These are phyloP conservation scores for Ophthalmolycus amberensis DNA, from an alignment of 2,113 vertebrate species.

Conservation along the genomic window DNA sequence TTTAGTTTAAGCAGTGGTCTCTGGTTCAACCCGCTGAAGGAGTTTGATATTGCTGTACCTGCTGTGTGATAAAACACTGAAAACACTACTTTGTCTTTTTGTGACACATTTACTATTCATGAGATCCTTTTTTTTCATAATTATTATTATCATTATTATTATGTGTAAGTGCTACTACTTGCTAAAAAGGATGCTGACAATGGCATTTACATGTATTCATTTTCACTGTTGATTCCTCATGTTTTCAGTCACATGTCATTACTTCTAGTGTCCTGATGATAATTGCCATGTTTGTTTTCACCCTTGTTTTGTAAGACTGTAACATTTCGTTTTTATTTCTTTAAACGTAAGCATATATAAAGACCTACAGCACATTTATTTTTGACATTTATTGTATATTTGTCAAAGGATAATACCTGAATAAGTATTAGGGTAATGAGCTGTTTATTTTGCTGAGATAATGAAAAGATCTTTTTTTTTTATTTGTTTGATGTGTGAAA, in stretches of 20 bases:
- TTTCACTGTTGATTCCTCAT: slow-evolving; percentile 23
- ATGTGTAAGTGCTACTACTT: slow-evolving; percentile 54
- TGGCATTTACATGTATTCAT: slow-evolving; percentile 40
- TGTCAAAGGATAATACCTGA: slow-evolving; percentile 64
- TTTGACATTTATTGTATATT: slow-evolving; percentile 60
- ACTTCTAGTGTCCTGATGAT: slow-evolving; percentile 59
- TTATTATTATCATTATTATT: slow-evolving; percentile 50
- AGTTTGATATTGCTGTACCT: slow-evolving; percentile 75
- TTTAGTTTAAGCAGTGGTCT: slow-evolving; percentile 76
- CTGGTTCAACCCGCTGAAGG: slow-evolving; percentile 64
- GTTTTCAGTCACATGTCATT: slow-evolving; percentile 54
- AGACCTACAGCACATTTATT: slow-evolving; percentile 56
- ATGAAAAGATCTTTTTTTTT: slow-evolving; percentile 63
- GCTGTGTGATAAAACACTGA: slow-evolving; percentile 69
- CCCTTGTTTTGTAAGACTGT: slow-evolving; percentile 68
- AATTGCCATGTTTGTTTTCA: slow-evolving; percentile 60
- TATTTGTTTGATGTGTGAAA: slow-evolving; percentile 74
- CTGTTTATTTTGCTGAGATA: slow-evolving; percentile 57
- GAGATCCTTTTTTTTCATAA: slow-evolving; percentile 49
- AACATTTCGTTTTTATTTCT: slow-evolving; percentile 67
- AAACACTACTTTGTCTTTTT: slow-evolving; percentile 75
- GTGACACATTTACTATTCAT: slow-evolving; percentile 75
- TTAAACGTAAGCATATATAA: slow-evolving; percentile 55
- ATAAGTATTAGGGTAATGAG: slow-evolving; percentile 50
- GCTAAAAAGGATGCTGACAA: slow-evolving; percentile 25